Evolutionary conservation across 2,888 invertebrate species (phyloP), one percentile per base, ranked within the genome.

Genomic region (Alloplasta piceator): DNA sequence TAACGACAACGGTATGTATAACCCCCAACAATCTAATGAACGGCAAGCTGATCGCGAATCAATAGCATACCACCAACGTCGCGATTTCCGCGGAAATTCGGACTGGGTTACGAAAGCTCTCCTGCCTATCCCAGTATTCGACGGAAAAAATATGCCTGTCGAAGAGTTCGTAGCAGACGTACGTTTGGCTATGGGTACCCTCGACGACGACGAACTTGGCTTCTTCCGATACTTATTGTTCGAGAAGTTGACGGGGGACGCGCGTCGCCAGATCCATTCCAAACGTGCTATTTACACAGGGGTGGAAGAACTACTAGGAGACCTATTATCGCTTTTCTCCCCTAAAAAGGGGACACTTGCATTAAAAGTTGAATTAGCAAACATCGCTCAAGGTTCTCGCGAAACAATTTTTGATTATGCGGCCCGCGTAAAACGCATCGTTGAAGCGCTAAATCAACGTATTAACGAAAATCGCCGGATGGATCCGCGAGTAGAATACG

Each of bases 121-220:
- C 1, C 5, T 66, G 0, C 66, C 41, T 0, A 52, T 66, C 9
- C 46, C 50, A 2, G 38, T 26, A 7, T 66, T 66, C 52, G 50
- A 66, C 39, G 66, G 52, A 0, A 50, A 12, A n/a, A 66, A 52
- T 7, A 9, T 66, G 39, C 52, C 66, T 0, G 66, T 66, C 38
- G 66, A 66, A 6, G 66, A 66, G 14, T 66, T 66, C 14, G 41
- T 66, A 9, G 46, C 52, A 7, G 66, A 66, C 2, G 66, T 66
- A 1, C 12, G 26, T 26, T 26, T 26, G 3, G 39, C 66, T 2
- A 66, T 66, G 66, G 48, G 36, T 0, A 64, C 66, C 12, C 39
- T 66, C 4, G 66, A 66, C 0, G 9, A 12, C 0, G 10, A 6
- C 2, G 66, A 66, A 12, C n/a, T 46, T 0, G n/a, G 4, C 4